A percentile compares a stretch with the other conserved stretches of the same genome.
These are phyloP conservation scores for Halcyon senegalensis DNA, from an alignment of 2,113 vertebrate species.

Conservation along the genomic window DNA sequence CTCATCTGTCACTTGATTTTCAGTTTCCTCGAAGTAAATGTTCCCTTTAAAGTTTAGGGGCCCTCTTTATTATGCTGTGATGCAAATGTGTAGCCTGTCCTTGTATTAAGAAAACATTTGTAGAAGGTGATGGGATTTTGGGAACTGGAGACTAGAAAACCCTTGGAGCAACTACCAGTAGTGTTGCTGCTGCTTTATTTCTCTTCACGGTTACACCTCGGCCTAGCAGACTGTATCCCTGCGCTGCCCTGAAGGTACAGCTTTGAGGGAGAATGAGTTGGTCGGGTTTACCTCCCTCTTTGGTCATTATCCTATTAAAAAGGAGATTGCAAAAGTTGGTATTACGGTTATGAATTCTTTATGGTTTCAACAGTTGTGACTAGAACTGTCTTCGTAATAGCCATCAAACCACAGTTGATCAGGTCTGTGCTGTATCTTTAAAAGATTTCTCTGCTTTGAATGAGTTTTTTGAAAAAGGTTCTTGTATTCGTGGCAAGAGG, in stretches of 20 bases:
- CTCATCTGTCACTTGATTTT: neutral
- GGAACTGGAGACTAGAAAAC: neutral
- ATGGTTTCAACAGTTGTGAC: neutral
- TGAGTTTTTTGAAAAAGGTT: neutral
- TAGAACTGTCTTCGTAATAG: neutral
- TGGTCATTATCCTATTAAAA: neutral
- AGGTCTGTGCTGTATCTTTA: constrained; percentile 24
- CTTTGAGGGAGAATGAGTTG: neutral
- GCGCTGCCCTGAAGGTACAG: neutral
- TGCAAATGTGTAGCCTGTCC: neutral
- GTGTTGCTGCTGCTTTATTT: neutral
- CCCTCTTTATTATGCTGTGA: neutral
- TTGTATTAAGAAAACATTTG: neutral
- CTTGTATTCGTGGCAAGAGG: constrained; percentile 31
- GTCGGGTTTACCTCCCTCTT: neutral
- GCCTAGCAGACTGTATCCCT: neutral
- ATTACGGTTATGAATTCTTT: neutral
- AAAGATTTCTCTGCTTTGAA: constrained; percentile 8
- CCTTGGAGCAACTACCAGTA: neutral
- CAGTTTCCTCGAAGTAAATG: neutral
- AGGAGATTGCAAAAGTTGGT: neutral
- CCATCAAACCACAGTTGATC: neutral
- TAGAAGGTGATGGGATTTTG: neutral
- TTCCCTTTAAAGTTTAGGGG: neutral
- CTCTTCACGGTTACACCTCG: neutral